phyloP scores from a whole-genome alignment of 2,888 invertebrate genomes.

The Cotesia congregata region DNA sequence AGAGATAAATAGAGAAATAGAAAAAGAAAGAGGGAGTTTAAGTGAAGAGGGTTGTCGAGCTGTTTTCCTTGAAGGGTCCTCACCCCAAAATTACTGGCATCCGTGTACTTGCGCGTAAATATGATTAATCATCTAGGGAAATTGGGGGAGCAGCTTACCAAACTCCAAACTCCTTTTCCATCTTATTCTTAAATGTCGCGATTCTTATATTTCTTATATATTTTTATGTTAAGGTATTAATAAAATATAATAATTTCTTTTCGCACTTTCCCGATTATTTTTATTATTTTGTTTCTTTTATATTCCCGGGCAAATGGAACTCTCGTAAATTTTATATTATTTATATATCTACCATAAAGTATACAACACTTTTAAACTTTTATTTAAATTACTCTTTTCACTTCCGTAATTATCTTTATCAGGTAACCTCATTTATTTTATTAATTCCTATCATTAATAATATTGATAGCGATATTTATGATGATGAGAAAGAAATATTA shows the following conservation, averaged over 20 bases:
- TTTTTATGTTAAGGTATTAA: not conserved
- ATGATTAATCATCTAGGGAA: slow-evolving; percentile 42
- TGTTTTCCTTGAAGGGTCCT: slow-evolving; percentile 37
- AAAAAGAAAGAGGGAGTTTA: not conserved
- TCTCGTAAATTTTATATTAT: not conserved
- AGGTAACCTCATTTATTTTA: not conserved
- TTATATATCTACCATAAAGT: not conserved
- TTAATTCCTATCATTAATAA: not conserved
- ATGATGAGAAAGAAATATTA: too few species aligned
- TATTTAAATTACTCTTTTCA: not conserved
- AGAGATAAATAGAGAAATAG: not conserved
- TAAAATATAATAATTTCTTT: slow-evolving; percentile 1
- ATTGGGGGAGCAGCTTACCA: slow-evolving; percentile 20
- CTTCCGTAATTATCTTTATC: not conserved
- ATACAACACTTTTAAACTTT: not conserved
- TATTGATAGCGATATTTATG: not conserved
- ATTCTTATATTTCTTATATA: slow-evolving; percentile 1
- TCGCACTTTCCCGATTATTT: not conserved
- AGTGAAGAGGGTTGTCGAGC: slow-evolving; percentile 9
- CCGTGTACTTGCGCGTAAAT: slow-evolving; percentile 28
- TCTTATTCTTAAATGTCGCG: slow-evolving; percentile 2
- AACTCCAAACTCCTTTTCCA: not conserved
- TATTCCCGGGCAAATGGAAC: not conserved
- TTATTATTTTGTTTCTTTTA: not conserved
- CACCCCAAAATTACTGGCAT: slow-evolving; percentile 38